These are phyloP conservation scores for Cataglyphis cursor DNA, from an alignment of 2,888 invertebrate genomes.

Conservation along the genomic window DNA sequence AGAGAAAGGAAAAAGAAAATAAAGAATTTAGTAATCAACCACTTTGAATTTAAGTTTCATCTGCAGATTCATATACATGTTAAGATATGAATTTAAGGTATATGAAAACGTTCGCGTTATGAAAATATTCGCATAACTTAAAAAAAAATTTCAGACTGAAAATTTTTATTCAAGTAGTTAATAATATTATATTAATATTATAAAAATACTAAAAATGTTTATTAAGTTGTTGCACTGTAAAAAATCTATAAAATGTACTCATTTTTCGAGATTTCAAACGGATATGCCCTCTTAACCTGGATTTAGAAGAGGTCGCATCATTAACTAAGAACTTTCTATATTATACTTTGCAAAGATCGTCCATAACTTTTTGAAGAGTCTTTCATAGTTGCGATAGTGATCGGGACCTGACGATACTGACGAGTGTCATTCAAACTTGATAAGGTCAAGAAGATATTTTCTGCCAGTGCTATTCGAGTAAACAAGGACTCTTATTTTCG, in stretches of 20 bases:
- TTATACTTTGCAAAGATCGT: constrained; percentile 68
- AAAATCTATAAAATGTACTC: too few relatives aligned
- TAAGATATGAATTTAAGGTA: not conserved
- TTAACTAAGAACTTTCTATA: constrained; percentile 74
- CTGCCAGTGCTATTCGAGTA: constrained; percentile 31
- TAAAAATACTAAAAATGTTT: too few relatives aligned
- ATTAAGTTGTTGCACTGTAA: too few relatives aligned
- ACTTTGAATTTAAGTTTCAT: constrained; percentile 7
- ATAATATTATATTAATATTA: too few relatives aligned
- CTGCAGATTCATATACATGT: not conserved
- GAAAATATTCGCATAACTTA: too few relatives aligned
- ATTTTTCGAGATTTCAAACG: too few relatives aligned
- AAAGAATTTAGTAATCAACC: not conserved
- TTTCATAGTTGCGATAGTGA: constrained; percentile 48
- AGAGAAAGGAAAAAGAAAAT: not conserved
- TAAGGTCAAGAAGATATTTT: constrained; percentile 62
- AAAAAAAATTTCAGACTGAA: too few relatives aligned
- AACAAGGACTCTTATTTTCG: constrained; percentile 55
- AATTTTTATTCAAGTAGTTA: too few relatives aligned
- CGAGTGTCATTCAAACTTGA: constrained; percentile 67
- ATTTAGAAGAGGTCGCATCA: constrained; percentile 62
- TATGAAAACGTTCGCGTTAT: not conserved
- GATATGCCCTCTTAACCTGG: not conserved
- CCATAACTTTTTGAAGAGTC: constrained; percentile 65
- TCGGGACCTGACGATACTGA: constrained; percentile 64